A percentile compares a stretch with the other conserved stretches of the same genome.
phyloP scores from a whole-genome alignment of 2,797 vertebrate species.

The Enteromius radiatus region DNA sequence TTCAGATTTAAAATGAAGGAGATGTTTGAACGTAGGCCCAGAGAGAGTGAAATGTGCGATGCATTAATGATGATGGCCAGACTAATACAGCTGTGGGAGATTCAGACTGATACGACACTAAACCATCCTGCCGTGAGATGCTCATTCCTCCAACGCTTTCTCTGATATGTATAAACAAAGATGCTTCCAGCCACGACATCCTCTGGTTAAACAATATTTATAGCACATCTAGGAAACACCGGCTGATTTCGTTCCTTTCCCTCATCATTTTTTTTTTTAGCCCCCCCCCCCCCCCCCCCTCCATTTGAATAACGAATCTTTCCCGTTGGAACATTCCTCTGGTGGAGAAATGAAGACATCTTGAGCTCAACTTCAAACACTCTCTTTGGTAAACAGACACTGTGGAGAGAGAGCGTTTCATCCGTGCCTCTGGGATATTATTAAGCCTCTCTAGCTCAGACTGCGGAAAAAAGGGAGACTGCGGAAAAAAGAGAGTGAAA shows the following conservation, averaged over 20 bases:
- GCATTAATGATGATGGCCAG: constrained; percentile 75
- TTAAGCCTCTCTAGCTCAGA: constrained; percentile 92
- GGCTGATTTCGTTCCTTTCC: constrained; percentile 54
- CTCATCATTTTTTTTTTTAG: background rate
- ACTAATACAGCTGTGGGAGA: constrained; percentile 69
- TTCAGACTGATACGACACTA: constrained; percentile 69
- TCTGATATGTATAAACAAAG: constrained; percentile 61
- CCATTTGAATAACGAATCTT: constrained; percentile 72
- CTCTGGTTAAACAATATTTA: constrained; percentile 62
- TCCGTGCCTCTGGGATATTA: constrained; percentile 98
- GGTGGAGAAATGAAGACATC: constrained; percentile 97
- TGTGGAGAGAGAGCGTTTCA: constrained; percentile 90
- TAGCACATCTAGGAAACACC: constrained; percentile 57
- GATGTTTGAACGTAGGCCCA: constrained; percentile 58
- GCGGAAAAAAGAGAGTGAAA: constrained; percentile 63
- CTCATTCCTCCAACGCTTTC: constrained; percentile 58
- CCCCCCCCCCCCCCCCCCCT: background rate
- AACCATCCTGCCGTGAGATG: constrained; percentile 54
- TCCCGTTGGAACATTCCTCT: constrained; percentile 79
- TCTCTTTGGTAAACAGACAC: constrained; percentile 93
- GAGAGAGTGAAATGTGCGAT: constrained; percentile 63
- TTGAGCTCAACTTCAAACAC: constrained; percentile 96
- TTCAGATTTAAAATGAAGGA: constrained; percentile 49
- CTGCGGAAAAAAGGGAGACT: constrained; percentile 73
- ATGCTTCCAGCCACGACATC: constrained; percentile 59